Conservation (phyloP, 2,888 invertebrate species). For the Dichetophora obliterata region DNA sequence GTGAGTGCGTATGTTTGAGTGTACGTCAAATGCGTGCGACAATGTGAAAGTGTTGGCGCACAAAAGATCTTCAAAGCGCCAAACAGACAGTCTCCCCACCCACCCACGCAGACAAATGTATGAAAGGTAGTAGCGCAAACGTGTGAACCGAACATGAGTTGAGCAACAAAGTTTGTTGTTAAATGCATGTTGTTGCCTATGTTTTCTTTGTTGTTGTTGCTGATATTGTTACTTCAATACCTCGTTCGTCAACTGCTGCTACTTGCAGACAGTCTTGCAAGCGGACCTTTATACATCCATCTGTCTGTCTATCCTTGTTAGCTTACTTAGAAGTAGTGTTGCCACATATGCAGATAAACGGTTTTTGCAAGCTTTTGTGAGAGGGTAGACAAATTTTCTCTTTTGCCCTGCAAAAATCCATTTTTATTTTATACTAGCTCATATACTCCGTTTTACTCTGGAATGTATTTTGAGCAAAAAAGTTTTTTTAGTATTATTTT, state of each 20-base stretch:
- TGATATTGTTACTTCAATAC: constrained; percentile 13
- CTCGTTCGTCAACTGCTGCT: constrained; percentile 12
- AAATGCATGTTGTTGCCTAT: neutral
- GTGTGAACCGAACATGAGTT: constrained; percentile 49
- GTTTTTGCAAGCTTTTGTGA: too few species aligned
- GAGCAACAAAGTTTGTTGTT: constrained; percentile 45
- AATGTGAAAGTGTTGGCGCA: constrained; percentile 14
- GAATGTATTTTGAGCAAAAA: too few species aligned
- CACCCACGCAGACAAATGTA: neutral
- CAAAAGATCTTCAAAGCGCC: constrained; percentile 39
- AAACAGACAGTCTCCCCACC: constrained; percentile 12
- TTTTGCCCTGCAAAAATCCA: too few species aligned
- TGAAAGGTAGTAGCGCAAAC: constrained; percentile 17
- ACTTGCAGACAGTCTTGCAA: neutral
- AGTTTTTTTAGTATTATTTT: too few species aligned
- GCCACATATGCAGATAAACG: too few species aligned
- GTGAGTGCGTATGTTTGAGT: neutral
- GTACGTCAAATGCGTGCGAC: constrained; percentile 20
- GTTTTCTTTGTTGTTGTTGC: constrained; percentile 3
- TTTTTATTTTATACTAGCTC: too few species aligned
- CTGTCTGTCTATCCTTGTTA: neutral
- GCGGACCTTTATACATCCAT: neutral
- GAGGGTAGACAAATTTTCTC: too few species aligned
- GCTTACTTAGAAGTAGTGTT: constrained; percentile 12
- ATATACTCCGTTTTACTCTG: too few species aligned